Evolutionary conservation across 2,888 invertebrate genomes (phyloP), one percentile per base, ranked within the genome.

Genomic region (Teinopalpus imperialis): DNA sequence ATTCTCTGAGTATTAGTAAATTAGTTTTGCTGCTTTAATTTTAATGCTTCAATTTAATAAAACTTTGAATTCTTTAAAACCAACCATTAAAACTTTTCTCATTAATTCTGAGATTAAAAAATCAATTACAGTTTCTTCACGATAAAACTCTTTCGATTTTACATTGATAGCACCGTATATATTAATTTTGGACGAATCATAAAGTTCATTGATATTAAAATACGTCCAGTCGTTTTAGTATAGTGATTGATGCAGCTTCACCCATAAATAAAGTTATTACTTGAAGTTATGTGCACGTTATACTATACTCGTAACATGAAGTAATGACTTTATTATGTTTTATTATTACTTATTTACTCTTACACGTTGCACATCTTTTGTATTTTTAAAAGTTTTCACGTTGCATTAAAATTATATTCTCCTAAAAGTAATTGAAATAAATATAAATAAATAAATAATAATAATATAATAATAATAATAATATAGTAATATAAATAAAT

Each of bases 141-240:
- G 41, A 39, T 35, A 21, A 44, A 37, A 48, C 49, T 43, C 47
- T 47, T 39, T 46, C 48, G 21, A 51, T 57, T n/a, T 56, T 51
- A 58, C 56, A 60, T 63, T 59, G 58, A 63, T 56, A 54, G 49
- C 45, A 46, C 46, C 34, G 48, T 52, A 51, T 47, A 54, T 46
- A 60, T 62, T 57, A 59, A 59, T 51, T 53, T 39, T 42, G 47
- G 52, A 47, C 44, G 52, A 31, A 24, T 51, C 51, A 54, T 61
- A 61, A 59, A 61, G 27, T 54, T 57, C 51, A 53, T 36, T 56
- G 43, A 55, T 57, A 61, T 59, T 59, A 58, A 61, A 56, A 57
- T 56, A 54, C 49, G 55, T 57, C 54, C 52, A 44, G 50, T 48
- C 51, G 43, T 55, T 57, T 63, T 54, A 56, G 55, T 56, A 49